phyloP scores from a whole-genome alignment of 2,888 invertebrate species.

The Cepaea hortensis region DNA sequence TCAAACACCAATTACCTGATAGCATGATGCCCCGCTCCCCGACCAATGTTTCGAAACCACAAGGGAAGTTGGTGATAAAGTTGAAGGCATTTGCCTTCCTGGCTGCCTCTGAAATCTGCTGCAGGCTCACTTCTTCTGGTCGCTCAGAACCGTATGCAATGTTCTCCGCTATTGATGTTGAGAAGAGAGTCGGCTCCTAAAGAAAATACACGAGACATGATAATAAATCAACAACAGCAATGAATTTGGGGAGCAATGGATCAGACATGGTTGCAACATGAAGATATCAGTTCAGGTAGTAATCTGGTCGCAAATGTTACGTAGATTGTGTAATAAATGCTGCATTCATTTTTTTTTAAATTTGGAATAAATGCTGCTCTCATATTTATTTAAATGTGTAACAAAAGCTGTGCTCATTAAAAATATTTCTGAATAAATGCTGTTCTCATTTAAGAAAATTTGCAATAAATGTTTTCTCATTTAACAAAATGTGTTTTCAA shows the following conservation, averaged over 20 bases:
- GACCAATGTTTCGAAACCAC: slow-evolving; percentile 88
- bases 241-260: background rate
- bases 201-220: slow-evolving; percentile 57
- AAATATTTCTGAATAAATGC: no score
- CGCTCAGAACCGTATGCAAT: slow-evolving; percentile 86
- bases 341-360: no score
- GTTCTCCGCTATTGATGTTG: slow-evolving; percentile 88
- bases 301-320: no score
- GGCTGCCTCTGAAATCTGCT: slow-evolving; percentile 82
- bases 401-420: no score
- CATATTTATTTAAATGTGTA: no score
- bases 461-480: no score
- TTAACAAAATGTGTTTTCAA: no score
- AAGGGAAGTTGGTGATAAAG: slow-evolving; percentile 83
- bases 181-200: slow-evolving; percentile 93
- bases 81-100: slow-evolving; percentile 89
- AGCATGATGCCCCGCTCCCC: slow-evolving; percentile 92
- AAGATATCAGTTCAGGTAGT: background rate
- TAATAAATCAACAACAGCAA: background rate
- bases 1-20: slow-evolving; percentile 77
- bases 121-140: slow-evolving; percentile 78
- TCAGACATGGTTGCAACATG: background rate
- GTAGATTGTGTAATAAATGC: no score
- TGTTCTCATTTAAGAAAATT: no score
- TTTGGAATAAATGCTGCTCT: no score